Evolutionary conservation across 64 coral and sea anemone genomes (phyloP).

Genomic region (Pocillopora damicornis): DNA sequence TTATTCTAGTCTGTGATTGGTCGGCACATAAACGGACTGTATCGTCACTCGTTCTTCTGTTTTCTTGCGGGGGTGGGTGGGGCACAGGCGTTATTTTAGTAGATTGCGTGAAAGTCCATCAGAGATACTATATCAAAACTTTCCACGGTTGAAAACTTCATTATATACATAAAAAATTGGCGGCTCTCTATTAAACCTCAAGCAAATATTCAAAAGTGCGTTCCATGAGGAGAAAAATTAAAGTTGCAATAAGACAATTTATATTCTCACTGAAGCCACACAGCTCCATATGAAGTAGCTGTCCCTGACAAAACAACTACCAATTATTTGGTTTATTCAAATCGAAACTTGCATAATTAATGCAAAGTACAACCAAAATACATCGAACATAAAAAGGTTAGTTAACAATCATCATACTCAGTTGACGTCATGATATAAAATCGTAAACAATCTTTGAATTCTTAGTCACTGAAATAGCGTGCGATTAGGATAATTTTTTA

Average conservation of each 20-base stretch:
- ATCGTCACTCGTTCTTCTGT: neutral
- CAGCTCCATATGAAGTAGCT: neutral
- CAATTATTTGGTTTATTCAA: conserved; percentile 1
- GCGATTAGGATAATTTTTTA: too few relatives aligned
- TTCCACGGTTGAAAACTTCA: neutral
- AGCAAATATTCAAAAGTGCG: conserved; percentile 26
- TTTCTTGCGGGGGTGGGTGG: conserved; percentile 26
- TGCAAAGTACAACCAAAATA: neutral
- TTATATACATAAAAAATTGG: neutral
- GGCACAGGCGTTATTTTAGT: neutral
- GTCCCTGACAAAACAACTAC: neutral
- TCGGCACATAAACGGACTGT: neutral
- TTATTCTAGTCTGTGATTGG: conserved; percentile 23
- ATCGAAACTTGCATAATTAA: neutral
- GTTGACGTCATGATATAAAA: too few relatives aligned
- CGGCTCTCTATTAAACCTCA: neutral
- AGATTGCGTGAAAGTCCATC: neutral
- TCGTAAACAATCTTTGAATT: too few relatives aligned
- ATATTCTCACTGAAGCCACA: neutral
- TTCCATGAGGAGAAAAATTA: neutral
- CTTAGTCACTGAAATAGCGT: too few relatives aligned
- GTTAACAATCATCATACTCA: neutral
- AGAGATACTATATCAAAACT: neutral
- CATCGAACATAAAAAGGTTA: neutral
- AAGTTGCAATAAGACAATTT: neutral